Base-by-base conservation (phyloP, 2,113 vertebrate species). In the Eleginops maclovinus region DNA sequence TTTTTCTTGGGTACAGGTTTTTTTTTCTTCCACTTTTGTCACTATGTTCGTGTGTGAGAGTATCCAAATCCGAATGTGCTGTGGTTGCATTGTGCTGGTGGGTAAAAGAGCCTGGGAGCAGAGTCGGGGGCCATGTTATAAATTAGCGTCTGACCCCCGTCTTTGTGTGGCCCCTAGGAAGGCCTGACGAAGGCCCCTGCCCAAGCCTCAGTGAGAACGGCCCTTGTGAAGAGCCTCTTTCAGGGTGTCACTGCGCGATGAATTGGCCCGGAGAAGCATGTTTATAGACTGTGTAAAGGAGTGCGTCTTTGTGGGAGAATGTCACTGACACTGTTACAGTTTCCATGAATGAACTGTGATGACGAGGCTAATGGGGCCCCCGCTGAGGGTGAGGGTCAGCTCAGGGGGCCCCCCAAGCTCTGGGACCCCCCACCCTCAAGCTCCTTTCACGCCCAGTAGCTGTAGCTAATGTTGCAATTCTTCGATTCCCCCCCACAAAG, bases 281-380 rank as follows among this genome's bases (percentile, higher is more conserved):
- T 96, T 97, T 96, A 97, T 96, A 97, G 96, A 96, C 96, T 96
- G 94, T 96, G 95, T 95, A 95, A 96, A 96, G 96, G 95, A 95
- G 93, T 96, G 94, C 84, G 95, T 96, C 95, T 96, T 97, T 97
- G 96, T 96, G 95, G 94, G 93, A 90, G 93, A 95, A 95, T 94
- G 95, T 95, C 94, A 94, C 94, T 91, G 95, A 96, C 96, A 96
- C 95, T 95, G 94, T 93, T 96, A 94, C 94, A 95, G 96, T 95
- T 95, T 93, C 93, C 93, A 89, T 96, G 95, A 96, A 96, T 96
- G 96, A 95, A 96, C 95, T 95, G 95, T 88, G 94, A 92, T 96
- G 95, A 95, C 90, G 95, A 93, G 89, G 93, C 94, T 96, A 95
- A 95, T 95, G 94, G 95, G 93, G 89, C 94, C 95, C 95, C 93